Evolutionary conservation across 2,113 vertebrate genomes (phyloP).

Genomic region (Guaruba guarouba): DNA sequence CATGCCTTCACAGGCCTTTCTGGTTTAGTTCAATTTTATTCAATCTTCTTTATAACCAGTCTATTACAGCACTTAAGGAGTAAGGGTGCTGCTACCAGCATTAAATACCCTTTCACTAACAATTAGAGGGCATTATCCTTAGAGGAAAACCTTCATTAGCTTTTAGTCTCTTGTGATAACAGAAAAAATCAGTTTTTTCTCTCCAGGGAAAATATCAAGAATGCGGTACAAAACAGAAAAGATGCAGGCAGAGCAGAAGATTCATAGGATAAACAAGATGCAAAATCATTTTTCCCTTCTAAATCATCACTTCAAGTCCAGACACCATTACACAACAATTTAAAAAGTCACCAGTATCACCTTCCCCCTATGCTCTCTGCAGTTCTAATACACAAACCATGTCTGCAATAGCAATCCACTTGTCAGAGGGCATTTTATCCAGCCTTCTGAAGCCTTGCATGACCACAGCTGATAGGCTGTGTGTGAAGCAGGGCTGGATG

Average conservation of each 20-base stretch:
- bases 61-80: neutral
- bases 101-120: neutral
- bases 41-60: neutral
- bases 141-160: neutral
- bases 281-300: neutral
- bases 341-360: neutral
- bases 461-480: neutral
- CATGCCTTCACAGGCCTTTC: neutral
- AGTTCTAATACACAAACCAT: neutral
- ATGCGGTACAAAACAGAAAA: neutral
- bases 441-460: neutral
- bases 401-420: neutral
- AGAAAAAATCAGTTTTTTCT: neutral
- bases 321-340: neutral
- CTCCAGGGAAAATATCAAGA: constrained; percentile 27
- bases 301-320: neutral
- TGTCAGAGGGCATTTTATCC: neutral
- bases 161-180: neutral
- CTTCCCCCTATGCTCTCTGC: neutral
- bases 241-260: neutral
- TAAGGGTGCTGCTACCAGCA: neutral
- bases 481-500: neutral
- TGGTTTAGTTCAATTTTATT: neutral
- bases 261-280: neutral
- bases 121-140: neutral